Base-by-base conservation (phyloP, 23 tunicate genomes). In the Styela plicata region DNA sequence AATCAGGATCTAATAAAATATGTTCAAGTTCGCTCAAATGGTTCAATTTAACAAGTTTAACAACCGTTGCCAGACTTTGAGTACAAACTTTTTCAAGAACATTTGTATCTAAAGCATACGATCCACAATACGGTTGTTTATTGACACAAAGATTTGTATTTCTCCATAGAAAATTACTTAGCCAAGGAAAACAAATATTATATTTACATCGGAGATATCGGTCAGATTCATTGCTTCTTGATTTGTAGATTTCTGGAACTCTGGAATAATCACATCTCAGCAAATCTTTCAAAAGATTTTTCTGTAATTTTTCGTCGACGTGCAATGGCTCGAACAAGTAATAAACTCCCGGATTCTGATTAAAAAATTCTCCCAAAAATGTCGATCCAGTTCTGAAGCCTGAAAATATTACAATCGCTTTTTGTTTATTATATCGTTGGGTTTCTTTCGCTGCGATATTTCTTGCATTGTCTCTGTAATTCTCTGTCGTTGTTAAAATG, bases 261-360 rank as follows among this genome's bases (percentile, higher is more conserved):
- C 74, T 57, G 2, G 52, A 63, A 21, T 73, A 63, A 7, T 52
- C 35, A 22, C 83, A 64, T 31, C 70, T 79, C 62, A 86, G 73
- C 63, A 67, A 31, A 34, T 80, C 70, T 69, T 63, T 63, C 33
- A 79, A 32, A 44, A 44, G 57, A 5, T 44, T 44, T 44, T 5
- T 44, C 57, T 13, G 57, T 7, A 5, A 7, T 5, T 44, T 44
- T 44, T 44, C 57, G 13, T 44, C 57, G 57, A 7, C 57, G 7
- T 5, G 57, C 2, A 86, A 61, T 16, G 90, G 90, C 73, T 86
- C 90, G 65, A 80, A 86, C 24, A 86, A 80, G 71, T 86, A 86
- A 21, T 77, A 37, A 34, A 86, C 90, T 35, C 63, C 74, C 1
- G 74, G 62, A 34, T 83, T 35, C 63, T 80, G 83, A 63, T 86